These are phyloP conservation scores for Andrena hattorfiana DNA, from an alignment of 2,888 invertebrate genomes.

Conservation along the genomic window DNA sequence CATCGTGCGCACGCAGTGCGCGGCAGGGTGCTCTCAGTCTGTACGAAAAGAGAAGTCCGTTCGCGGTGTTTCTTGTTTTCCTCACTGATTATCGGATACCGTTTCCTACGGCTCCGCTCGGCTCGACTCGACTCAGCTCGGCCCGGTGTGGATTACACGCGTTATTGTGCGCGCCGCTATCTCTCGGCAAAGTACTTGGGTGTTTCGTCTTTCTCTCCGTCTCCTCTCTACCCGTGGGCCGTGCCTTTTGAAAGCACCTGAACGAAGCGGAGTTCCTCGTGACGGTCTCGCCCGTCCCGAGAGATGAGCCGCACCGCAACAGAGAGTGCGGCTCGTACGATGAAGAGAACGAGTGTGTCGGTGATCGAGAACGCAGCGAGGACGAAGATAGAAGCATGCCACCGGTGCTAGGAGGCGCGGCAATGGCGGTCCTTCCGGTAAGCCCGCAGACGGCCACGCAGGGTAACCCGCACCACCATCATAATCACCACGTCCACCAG, in stretches of 20 bases:
- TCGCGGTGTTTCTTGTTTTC: conserved; percentile 31
- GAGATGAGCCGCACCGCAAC: conserved; percentile 66
- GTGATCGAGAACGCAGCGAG: conserved; percentile 33
- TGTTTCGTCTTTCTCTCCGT: background rate
- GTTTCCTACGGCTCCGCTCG: background rate
- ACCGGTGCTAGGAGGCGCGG: conserved; percentile 84
- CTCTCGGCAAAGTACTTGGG: background rate
- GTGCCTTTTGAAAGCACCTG: too few species aligned
- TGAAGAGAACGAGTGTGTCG: conserved; percentile 61
- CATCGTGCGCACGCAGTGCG: conserved; percentile 60
- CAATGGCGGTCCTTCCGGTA: conserved; percentile 85
- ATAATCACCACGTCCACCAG: conserved; percentile 74
- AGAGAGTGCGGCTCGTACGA: conserved; percentile 63
- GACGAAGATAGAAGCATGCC: conserved; percentile 79
- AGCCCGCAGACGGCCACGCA: conserved; percentile 84
- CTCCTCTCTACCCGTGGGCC: too few species aligned
- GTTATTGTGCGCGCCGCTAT: too few species aligned
- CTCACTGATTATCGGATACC: conserved; percentile 28
- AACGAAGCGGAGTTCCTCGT: conserved; percentile 20
- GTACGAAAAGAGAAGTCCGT: conserved; percentile 14
- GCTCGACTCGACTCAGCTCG: too few species aligned
- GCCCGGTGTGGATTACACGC: too few species aligned
- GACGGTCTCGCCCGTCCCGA: conserved; percentile 55
- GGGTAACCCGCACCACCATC: conserved; percentile 80
- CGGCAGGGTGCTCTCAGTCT: conserved; percentile 50